phyloP scores from a whole-genome alignment of 2,888 invertebrate species.

The Lochmaea crataegi region DNA sequence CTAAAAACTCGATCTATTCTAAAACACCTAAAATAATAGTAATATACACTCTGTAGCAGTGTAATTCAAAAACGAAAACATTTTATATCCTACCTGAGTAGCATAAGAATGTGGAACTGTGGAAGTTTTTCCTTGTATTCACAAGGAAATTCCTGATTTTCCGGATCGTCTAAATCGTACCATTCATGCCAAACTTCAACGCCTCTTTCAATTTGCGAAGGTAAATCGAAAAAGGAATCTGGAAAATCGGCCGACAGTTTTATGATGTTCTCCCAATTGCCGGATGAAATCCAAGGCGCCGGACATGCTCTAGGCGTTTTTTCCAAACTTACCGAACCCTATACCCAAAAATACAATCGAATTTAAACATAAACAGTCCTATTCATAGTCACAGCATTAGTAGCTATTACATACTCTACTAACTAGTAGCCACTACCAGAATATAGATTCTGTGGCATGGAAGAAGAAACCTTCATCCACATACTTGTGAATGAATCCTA shows the following conservation, averaged over 20 bases:
- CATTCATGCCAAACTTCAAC: conserved; percentile 69
- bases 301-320: conserved; percentile 77
- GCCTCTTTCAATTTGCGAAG: conserved; percentile 70
- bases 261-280: conserved; percentile 87
- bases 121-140: conserved; percentile 74
- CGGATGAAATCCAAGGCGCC: conserved; percentile 76
- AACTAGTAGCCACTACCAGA: too few species aligned
- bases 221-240: conserved; percentile 73
- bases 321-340: conserved; percentile 77
- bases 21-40: conserved; percentile 74
- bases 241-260: conserved; percentile 78
- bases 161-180: conserved; percentile 88
- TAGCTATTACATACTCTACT: too few species aligned
- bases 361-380: too few species aligned
- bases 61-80: too few species aligned
- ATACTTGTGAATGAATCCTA: too few species aligned
- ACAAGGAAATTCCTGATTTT: conserved; percentile 77
- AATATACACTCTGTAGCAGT: too few species aligned
- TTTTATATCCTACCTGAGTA: conserved; percentile 65
- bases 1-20: conserved; percentile 89
- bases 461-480: too few species aligned
- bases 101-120: conserved; percentile 80
- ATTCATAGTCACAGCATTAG: too few species aligned
- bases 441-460: too few species aligned
- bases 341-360: conserved; percentile 21